Conservation (phyloP, 2,888 invertebrate species). For the Cheilosia impressa region DNA sequence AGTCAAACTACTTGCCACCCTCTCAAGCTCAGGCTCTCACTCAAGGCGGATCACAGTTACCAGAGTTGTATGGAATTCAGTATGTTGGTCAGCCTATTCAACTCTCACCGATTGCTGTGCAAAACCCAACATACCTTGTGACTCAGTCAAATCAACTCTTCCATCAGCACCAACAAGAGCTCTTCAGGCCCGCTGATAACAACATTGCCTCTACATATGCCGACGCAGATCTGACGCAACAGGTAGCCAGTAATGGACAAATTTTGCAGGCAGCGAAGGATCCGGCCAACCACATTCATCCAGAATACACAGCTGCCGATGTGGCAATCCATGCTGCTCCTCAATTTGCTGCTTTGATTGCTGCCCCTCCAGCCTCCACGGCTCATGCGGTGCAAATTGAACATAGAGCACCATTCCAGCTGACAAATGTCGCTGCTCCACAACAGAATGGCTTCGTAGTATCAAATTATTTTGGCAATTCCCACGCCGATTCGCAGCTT, state of each 20-base stretch:
- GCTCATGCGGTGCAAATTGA: slow-evolving; percentile 77
- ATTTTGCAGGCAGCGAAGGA: slow-evolving; percentile 82
- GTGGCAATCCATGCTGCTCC: slow-evolving; percentile 76
- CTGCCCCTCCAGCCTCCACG: slow-evolving; percentile 79
- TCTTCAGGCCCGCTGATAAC: slow-evolving; percentile 85
- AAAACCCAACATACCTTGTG: slow-evolving; percentile 83
- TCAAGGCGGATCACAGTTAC: slow-evolving; percentile 81
- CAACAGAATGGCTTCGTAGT: slow-evolving; percentile 81
- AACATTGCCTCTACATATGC: slow-evolving; percentile 80
- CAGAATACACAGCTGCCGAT: slow-evolving; percentile 78
- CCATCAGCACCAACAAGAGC: slow-evolving; percentile 82
- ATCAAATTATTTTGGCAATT: slow-evolving; percentile 81
- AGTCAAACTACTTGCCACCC: slow-evolving; percentile 80
- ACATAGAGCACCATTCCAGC: slow-evolving; percentile 78
- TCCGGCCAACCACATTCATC: slow-evolving; percentile 80
- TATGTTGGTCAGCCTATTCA: slow-evolving; percentile 82
- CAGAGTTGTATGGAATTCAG: slow-evolving; percentile 84
- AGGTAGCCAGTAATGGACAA: slow-evolving; percentile 83
- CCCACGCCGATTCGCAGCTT: slow-evolving; percentile 80
- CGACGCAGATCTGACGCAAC: slow-evolving; percentile 81
- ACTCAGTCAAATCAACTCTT: slow-evolving; percentile 83
- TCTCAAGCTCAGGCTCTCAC: slow-evolving; percentile 81
- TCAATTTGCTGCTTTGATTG: slow-evolving; percentile 82
- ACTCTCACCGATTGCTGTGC: slow-evolving; percentile 80
- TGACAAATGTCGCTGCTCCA: slow-evolving; percentile 78